Conservation (phyloP, 2,113 vertebrate genomes). For the Varanus komodoensis region DNA sequence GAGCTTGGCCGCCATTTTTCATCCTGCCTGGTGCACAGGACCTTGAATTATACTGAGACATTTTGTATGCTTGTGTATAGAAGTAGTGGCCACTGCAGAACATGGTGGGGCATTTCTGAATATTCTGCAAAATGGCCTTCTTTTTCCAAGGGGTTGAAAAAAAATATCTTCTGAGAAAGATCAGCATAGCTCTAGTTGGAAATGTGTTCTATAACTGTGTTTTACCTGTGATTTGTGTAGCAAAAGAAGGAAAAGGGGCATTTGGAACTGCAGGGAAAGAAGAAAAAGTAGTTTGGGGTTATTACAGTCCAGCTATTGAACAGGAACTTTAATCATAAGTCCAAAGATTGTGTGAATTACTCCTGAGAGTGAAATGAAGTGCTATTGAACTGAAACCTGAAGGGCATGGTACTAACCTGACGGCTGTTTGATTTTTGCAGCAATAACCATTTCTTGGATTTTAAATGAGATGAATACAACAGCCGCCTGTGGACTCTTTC, state of each 20-base stretch:
- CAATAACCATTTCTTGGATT: constrained; percentile 43
- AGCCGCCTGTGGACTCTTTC: constrained; percentile 7
- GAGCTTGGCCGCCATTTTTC: too few relatives aligned
- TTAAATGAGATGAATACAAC: constrained; percentile 53
- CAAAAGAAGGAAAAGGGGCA: neutral
- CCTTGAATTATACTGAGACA: too few relatives aligned
- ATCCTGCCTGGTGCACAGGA: too few relatives aligned
- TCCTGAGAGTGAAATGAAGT: constrained; percentile 15
- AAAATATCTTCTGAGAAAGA: too few relatives aligned
- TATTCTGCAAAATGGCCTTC: neutral
- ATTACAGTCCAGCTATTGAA: neutral
- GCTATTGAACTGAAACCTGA: constrained; percentile 20
- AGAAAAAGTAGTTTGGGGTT: neutral
- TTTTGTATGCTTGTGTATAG: too few relatives aligned
- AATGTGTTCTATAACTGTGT: neutral
- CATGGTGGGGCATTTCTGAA: too few relatives aligned
- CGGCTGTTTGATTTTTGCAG: constrained; percentile 24
- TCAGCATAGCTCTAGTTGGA: too few relatives aligned
- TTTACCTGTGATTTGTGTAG: neutral
- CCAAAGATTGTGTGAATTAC: neutral
- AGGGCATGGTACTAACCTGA: neutral
- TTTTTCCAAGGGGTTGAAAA: too few relatives aligned
- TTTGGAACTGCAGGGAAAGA: neutral
- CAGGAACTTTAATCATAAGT: neutral
- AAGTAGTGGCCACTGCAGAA: too few relatives aligned